Base-by-base conservation (phyloP, 1,140 invertebrate genomes). In the Pseudomyrmex concolor region DNA sequence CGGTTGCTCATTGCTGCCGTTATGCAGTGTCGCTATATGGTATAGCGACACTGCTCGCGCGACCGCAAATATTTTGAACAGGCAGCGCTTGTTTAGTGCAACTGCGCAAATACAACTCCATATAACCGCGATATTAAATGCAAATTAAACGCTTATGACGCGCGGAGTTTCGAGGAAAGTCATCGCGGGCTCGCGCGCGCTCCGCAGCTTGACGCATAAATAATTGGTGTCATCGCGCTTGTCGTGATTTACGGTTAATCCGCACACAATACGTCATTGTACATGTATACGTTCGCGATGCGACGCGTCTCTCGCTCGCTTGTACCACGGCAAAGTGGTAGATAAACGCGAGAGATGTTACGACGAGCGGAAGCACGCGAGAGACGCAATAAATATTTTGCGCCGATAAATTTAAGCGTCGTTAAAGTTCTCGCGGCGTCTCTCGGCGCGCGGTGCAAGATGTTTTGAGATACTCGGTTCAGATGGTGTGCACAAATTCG, bases 191-290 rank as follows among this genome's bases (percentile, higher is more conserved):
- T 2, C 3, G 43, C 45, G 43, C 45, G 4, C 45, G 19, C 12
- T 15, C 45, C 34, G 19, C 34, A 15, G 34, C 19, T 45, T 3
- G 43, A 10, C 54, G 45, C 19, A 19, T 51, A 54, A 70, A 71
- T 50, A 70, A 70, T 70, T 45, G 54, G 54, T 59, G 76, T 80
- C 76, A 48, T 80, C 76, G 19, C 45, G 22, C 17, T 19, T 15
- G 54, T 45, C 45, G 54, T 71, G 76, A 80, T 80, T 80, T 80
- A 71, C 64, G 64, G 25, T 25, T 70, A 70, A 78, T 80, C 59
- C 43, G 12, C 17, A 43, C 45, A 43, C 45, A 19, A 67, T 59
- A n/a, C n/a, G 59, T 78, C 19, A 68, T 54, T n/a, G 43, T 13
- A 15, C 19, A 34, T 22, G 12, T 9, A 10, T 15, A 45, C 45